phyloP scores from a whole-genome alignment of 2,888 invertebrate genomes.

The Sesia bembeciformis region DNA sequence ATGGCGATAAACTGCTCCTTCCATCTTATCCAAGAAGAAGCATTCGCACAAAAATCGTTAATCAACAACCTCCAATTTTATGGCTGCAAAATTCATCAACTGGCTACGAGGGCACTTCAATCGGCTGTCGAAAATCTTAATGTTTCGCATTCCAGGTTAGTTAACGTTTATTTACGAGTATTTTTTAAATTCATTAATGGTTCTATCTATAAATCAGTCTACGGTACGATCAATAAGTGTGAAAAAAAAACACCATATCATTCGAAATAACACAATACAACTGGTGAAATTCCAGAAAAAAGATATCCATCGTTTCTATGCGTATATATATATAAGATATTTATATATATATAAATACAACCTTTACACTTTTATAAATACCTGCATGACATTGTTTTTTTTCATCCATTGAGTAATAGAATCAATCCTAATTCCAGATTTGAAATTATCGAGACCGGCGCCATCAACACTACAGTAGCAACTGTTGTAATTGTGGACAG shows the following conservation, averaged over 20 bases:
- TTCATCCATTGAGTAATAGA: neutral
- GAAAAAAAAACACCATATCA: too few species aligned
- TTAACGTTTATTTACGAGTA: neutral
- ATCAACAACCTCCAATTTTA: conserved; percentile 76
- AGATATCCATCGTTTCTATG: too few species aligned
- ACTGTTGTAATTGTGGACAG: conserved; percentile 75
- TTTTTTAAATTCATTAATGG: neutral
- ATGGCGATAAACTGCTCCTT: conserved; percentile 77
- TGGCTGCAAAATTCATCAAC: conserved; percentile 70
- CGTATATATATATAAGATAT: too few species aligned
- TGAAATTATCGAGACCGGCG: conserved; percentile 74
- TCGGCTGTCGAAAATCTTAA: conserved; percentile 78
- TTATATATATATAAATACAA: too few species aligned
- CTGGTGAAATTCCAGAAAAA: too few species aligned
- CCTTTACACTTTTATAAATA: too few species aligned
- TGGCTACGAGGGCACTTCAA: conserved; percentile 75
- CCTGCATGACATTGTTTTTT: neutral
- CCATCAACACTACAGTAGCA: conserved; percentile 78
- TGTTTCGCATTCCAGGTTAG: conserved; percentile 77
- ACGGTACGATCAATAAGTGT: too few species aligned
- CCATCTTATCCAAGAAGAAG: conserved; percentile 73
- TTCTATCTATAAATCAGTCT: neutral
- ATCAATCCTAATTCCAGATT: conserved; percentile 64
- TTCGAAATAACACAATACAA: too few species aligned
- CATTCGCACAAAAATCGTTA: conserved; percentile 76